Evolutionary conservation across 2,888 invertebrate genomes (phyloP), one percentile per base, ranked within the genome.

Genomic region (Sesia apiformis): DNA sequence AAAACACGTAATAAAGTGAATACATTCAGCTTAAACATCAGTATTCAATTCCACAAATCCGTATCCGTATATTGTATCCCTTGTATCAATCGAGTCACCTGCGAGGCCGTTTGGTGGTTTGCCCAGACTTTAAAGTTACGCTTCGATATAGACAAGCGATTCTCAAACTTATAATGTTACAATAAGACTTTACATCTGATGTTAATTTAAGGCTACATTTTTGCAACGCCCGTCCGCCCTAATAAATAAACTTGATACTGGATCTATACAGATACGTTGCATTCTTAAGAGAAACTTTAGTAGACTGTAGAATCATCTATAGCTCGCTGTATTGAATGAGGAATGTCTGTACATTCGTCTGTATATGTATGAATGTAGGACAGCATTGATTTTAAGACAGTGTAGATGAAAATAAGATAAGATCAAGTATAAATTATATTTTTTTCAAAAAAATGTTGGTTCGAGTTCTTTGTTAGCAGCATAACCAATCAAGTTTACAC

Each of bases 21-120:
- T 23, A 23, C 23, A 23, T 2, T 23, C 23, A 23, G n/a, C 46
- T 23, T 8, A 46, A 46, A 46, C 8, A 46, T 46, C 46, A 8
- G 46, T 46, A 46, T 46, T 46, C 46, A 50, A 50, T 50, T 50
- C 50, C 7, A 50, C 39, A 50, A 50, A 50, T 50, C 39, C 38
- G 7, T 50, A 50, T 38, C 50, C 23, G 23, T 23, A 23, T 23
- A 23, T 23, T 23, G 23, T 23, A 50, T 46, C 46, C 46, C 46
- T 7, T 46, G 46, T 46, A 46, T 46, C 8, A 46, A 50, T 50
- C 50, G 55, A 55, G 55, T 51, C 56, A 52, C 56, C 59, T 59
- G 60, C 60, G 55, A 66, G 65, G 64, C 64, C 58, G 62, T 59
- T 65, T 66, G 66, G 65, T 65, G 62, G 62, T 57, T 59, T 56